Conservation (phyloP, 2,888 invertebrate species). For the Cataglyphis livida region DNA sequence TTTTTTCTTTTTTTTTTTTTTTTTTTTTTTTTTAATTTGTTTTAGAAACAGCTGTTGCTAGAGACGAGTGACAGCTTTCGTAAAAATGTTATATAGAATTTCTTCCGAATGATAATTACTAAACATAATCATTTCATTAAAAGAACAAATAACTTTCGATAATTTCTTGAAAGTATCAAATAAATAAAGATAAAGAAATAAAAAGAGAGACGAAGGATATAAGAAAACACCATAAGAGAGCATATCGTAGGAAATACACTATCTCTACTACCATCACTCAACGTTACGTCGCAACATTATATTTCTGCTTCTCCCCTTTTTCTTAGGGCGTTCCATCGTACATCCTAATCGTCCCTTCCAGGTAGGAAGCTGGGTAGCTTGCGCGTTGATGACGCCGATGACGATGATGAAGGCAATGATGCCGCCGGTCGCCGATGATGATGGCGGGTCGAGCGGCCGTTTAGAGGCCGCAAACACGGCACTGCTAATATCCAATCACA, state of each 20-base stretch:
- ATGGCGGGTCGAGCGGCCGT: slow-evolving; percentile 44
- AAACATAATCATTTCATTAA: not conserved
- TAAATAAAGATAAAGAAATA: slow-evolving; percentile 1
- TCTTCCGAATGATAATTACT: not conserved
- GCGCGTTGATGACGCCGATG: slow-evolving; percentile 60
- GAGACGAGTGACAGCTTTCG: not conserved
- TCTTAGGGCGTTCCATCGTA: slow-evolving; percentile 8
- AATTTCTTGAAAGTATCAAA: not conserved
- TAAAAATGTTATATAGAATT: not conserved
- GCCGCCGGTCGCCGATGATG: slow-evolving; percentile 48
- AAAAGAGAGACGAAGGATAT: not conserved
- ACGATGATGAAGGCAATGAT: slow-evolving; percentile 63
- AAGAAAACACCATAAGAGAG: not conserved
- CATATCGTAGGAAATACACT: slow-evolving; percentile 1
- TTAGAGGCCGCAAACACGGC: slow-evolving; percentile 66
- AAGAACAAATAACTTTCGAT: not conserved
- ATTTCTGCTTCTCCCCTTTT: not conserved
- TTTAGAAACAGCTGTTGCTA: not conserved
- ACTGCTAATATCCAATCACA: slow-evolving; percentile 81
- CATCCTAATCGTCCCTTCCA: slow-evolving; percentile 20
- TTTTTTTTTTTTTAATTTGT: not conserved
- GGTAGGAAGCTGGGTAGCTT: slow-evolving; percentile 28
- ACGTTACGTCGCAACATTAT: slow-evolving; percentile 11
- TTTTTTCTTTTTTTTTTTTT: not conserved
- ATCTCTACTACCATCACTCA: slow-evolving; percentile 15